Conservation (phyloP, 2,113 vertebrate genomes). For the Ptilonorhynchus violaceus region DNA sequence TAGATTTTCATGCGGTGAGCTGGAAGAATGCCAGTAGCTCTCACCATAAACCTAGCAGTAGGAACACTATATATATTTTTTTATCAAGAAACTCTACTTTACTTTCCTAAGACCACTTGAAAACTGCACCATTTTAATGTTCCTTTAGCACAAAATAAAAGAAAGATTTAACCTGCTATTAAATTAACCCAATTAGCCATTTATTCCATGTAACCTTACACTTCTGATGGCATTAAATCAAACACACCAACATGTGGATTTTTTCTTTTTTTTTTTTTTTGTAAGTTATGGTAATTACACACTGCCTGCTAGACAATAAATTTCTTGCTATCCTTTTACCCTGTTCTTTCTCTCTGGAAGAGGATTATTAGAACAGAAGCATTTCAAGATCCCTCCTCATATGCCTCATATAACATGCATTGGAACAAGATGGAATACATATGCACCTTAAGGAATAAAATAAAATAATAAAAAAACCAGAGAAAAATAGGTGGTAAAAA, state of each 20-base stretch:
- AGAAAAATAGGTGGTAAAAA: not conserved
- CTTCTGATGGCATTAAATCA: constrained; percentile 70
- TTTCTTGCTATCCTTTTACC: constrained; percentile 51
- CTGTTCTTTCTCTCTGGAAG: constrained; percentile 33
- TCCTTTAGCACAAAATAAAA: constrained; percentile 74
- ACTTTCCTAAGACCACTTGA: constrained; percentile 72
- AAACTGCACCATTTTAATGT: constrained; percentile 72
- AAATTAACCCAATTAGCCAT: constrained; percentile 79
- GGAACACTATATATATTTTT: constrained; percentile 69
- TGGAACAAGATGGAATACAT: not conserved
- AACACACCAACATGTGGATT: constrained; percentile 47
- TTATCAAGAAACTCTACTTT: constrained; percentile 75
- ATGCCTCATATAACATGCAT: not conserved
- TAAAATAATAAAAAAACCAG: rapidly evolving
- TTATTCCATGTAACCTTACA: constrained; percentile 73
- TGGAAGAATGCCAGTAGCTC: constrained; percentile 79
- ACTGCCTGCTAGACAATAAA: constrained; percentile 50
- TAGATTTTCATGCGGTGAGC: constrained; percentile 78
- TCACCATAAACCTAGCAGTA: constrained; percentile 76
- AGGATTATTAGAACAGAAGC: constrained; percentile 50
- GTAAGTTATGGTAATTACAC: constrained; percentile 67
- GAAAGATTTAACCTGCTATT: constrained; percentile 77
- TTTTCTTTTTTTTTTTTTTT: constrained; percentile 49
- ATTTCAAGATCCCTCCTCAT: not conserved
- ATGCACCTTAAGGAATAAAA: not conserved